Conservation (phyloP, 2,888 invertebrate genomes). For the Apodemia duryi region DNA sequence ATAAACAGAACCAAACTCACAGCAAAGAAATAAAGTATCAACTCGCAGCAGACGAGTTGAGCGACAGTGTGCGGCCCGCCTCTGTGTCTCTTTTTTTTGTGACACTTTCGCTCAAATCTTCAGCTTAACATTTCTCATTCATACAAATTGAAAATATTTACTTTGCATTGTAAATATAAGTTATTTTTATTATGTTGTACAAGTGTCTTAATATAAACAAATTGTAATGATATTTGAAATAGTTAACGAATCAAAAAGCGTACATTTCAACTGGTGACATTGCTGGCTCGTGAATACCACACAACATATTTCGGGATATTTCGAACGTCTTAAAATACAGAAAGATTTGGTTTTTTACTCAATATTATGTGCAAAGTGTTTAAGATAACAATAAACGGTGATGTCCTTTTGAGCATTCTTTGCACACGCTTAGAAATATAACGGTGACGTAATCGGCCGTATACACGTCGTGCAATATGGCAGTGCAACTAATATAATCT, state of each 20-base stretch:
- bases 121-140: background rate
- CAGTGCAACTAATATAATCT: too few species aligned
- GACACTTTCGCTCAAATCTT: background rate
- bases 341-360: too few species aligned
- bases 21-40: background rate
- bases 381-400: too few species aligned
- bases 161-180: constrained; percentile 6
- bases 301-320: background rate
- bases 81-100: too few species aligned
- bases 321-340: background rate
- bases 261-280: background rate
- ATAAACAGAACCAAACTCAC: background rate
- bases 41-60: background rate
- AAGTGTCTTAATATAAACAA: background rate
- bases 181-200: constrained; percentile 9
- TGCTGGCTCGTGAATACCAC: background rate
- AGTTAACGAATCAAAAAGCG: background rate
- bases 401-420: too few species aligned
- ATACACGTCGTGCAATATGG: too few species aligned
- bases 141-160: background rate
- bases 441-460: too few species aligned
- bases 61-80: background rate
- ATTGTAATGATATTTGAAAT: background rate
- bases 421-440: too few species aligned
- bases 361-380: too few species aligned